phyloP scores from a whole-genome alignment of 2,888 invertebrate genomes.

The Ophion ventricosus region DNA sequence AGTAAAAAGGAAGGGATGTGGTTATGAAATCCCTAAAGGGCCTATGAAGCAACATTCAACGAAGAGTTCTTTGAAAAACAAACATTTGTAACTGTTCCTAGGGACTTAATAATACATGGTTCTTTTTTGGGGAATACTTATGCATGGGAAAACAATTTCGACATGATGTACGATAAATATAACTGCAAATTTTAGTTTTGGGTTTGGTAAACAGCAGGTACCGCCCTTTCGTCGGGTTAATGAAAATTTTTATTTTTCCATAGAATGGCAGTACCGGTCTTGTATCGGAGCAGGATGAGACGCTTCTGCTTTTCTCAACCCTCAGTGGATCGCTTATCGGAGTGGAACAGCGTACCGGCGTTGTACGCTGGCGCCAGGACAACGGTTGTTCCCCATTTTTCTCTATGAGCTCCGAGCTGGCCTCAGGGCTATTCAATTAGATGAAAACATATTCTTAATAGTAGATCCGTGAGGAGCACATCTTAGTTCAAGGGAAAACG shows the following conservation, averaged over 20 bases:
- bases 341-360: slow-evolving; percentile 93
- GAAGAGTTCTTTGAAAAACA: neutral
- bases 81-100: neutral
- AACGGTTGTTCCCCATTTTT: slow-evolving; percentile 87
- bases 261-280: slow-evolving; percentile 78
- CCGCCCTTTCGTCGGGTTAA: neutral
- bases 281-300: slow-evolving; percentile 79
- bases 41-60: neutral
- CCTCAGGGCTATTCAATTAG: neutral
- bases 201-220: neutral
- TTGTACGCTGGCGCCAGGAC: slow-evolving; percentile 94
- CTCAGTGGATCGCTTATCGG: slow-evolving; percentile 96
- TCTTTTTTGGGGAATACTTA: neutral
- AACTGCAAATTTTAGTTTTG: slow-evolving; percentile 9
- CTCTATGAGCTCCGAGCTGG: neutral
- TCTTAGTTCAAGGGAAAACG: neutral
- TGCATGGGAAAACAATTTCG: neutral
- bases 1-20: neutral
- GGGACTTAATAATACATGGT: neutral
- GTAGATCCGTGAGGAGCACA: neutral
- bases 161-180: neutral
- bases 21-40: neutral
- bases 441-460: too few relatives aligned
- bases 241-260: slow-evolving; percentile 16
- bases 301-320: slow-evolving; percentile 92